Evolutionary conservation across 2,113 vertebrate species (phyloP).

Genomic region (Chamaetylas fuelleborni): DNA sequence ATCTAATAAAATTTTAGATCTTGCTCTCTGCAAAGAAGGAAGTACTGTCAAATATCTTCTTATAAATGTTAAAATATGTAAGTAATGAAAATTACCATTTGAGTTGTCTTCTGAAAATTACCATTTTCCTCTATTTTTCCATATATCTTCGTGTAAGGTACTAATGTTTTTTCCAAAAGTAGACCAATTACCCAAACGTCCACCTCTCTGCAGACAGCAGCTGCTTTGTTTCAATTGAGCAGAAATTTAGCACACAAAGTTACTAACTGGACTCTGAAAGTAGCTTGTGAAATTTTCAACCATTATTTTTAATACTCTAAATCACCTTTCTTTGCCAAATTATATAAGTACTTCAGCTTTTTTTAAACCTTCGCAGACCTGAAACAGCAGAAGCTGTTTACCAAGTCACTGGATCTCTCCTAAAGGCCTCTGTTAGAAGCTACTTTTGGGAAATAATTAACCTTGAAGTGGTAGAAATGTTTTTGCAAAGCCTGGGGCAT

Average conservation of each 20-base stretch:
- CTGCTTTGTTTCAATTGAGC: background rate
- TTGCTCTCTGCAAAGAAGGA: background rate
- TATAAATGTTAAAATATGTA: background rate
- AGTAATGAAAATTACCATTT: constrained; percentile 1
- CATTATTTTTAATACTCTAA: constrained; percentile 48
- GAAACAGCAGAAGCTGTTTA: background rate
- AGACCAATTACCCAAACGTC: background rate
- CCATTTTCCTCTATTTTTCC: background rate
- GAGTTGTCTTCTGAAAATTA: background rate
- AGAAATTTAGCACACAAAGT: background rate
- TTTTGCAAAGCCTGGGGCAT: background rate
- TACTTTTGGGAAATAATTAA: background rate
- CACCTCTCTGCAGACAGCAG: background rate
- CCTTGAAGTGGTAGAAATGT: background rate
- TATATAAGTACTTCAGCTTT: background rate
- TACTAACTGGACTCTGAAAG: background rate
- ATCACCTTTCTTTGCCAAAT: background rate
- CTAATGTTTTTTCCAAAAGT: background rate
- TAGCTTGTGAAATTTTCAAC: background rate
- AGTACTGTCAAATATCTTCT: background rate
- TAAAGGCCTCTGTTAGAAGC: background rate
- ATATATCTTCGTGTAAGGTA: background rate
- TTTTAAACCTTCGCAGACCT: background rate
- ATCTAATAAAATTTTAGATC: background rate
- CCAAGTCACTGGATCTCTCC: background rate